These are phyloP conservation scores for Tenebrio molitor DNA, from an alignment of 1,140 invertebrate genomes.

Conservation along the genomic window DNA sequence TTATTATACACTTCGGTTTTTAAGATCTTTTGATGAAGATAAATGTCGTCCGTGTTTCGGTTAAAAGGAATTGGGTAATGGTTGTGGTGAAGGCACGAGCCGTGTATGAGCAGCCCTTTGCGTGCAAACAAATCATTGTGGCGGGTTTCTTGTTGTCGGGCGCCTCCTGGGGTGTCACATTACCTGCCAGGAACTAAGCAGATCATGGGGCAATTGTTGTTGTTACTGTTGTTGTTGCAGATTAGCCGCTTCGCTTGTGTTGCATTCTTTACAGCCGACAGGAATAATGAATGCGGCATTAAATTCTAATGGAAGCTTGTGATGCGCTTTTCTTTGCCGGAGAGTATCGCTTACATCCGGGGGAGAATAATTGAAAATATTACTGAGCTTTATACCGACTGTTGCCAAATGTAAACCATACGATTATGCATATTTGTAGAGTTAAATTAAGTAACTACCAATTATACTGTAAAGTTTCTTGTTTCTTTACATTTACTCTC, in stretches of 20 bases:
- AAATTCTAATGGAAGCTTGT: background rate
- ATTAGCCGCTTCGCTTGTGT: background rate
- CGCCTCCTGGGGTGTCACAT: constrained; percentile 23
- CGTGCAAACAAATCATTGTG: constrained; percentile 22
- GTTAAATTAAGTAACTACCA: no score
- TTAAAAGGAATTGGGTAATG: constrained; percentile 8
- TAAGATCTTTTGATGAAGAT: background rate
- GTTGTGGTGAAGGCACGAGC: constrained; percentile 24
- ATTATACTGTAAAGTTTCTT: no score
- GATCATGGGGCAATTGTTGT: constrained; percentile 28
- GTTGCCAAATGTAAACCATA: no score
- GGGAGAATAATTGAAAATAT: background rate
- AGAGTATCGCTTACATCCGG: background rate
- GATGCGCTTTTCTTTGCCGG: background rate
- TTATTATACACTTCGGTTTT: no score
- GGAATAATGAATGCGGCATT: background rate
- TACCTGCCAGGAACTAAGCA: constrained; percentile 13
- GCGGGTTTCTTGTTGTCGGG: background rate
- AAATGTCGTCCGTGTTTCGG: background rate
- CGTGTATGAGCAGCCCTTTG: background rate
- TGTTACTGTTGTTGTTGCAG: constrained; percentile 4
- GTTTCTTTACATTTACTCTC: no score
- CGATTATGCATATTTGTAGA: no score
- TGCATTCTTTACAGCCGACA: background rate
- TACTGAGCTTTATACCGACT: no score